A percentile compares a stretch with the other conserved stretches of the same genome.
Evolutionary conservation across 2,888 invertebrate species (phyloP).

Genomic region (Oscheius myriophilus): DNA sequence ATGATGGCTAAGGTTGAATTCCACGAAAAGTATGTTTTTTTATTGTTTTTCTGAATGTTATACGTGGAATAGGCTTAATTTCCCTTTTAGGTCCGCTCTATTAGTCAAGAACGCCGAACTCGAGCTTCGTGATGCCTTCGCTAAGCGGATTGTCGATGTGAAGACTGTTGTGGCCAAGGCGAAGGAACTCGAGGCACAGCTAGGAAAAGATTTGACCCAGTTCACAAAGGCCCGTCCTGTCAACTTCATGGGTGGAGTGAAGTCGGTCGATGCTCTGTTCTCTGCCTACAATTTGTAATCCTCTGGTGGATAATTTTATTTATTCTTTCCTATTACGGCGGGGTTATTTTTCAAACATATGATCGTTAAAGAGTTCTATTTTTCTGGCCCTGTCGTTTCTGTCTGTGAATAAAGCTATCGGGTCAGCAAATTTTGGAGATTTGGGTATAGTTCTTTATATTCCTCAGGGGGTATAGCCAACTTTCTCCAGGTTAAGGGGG

Average conservation of each 20-base stretch:
- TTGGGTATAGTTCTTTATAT: too few relatives aligned
- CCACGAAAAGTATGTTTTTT: too few relatives aligned
- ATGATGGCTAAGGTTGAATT: too few relatives aligned
- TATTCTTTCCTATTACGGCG: not conserved
- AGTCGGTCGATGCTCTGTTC: slow-evolving; percentile 14
- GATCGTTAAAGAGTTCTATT: too few relatives aligned
- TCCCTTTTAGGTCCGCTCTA: slow-evolving; percentile 15
- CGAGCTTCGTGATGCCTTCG: slow-evolving; percentile 4
- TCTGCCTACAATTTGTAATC: slow-evolving; percentile 3
- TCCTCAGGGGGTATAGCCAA: too few relatives aligned
- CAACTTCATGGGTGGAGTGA: slow-evolving; percentile 18
- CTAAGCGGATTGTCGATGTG: not conserved
- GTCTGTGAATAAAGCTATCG: too few relatives aligned
- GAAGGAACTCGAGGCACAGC: slow-evolving; percentile 8
- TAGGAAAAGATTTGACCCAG: not conserved
- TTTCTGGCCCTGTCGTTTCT: too few relatives aligned
- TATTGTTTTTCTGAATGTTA: too few relatives aligned
- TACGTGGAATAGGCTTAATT: too few relatives aligned
- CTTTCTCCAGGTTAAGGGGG: too few relatives aligned
- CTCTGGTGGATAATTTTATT: not conserved
- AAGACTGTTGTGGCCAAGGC: slow-evolving; percentile 9
- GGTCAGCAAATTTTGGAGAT: too few relatives aligned
- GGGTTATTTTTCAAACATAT: slow-evolving; percentile 3
- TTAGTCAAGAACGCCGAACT: not conserved
- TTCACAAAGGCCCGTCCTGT: slow-evolving; percentile 19